phyloP scores from a whole-genome alignment of 2,113 vertebrate genomes.

The Podarcis muralis region DNA sequence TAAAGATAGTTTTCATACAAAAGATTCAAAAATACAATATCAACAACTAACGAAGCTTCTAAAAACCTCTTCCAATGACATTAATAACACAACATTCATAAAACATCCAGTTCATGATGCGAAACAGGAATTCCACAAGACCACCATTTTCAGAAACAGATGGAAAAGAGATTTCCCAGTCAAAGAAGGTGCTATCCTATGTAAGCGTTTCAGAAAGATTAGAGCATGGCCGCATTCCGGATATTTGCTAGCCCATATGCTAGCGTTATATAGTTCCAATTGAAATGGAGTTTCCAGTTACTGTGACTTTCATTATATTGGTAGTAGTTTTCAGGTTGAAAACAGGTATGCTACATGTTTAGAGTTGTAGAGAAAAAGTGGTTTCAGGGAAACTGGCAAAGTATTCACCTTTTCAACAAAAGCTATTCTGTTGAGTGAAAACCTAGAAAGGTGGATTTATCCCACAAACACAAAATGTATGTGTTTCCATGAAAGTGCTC shows the following conservation, averaged over 20 bases:
- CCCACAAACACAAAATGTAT: background rate
- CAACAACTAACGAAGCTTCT: too few relatives aligned
- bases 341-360: background rate
- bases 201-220: too few relatives aligned
- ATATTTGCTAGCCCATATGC: background rate
- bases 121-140: too few relatives aligned
- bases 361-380: background rate
- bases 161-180: background rate
- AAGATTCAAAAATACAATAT: too few relatives aligned
- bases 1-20: too few relatives aligned
- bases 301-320: background rate
- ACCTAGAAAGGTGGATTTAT: background rate
- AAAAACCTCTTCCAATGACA: too few relatives aligned
- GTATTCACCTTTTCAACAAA: background rate
- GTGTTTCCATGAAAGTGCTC: background rate
- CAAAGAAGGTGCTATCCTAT: background rate
- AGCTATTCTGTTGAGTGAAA: background rate
- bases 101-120: too few relatives aligned
- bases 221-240: too few relatives aligned
- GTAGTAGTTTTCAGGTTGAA: background rate
- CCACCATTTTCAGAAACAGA: too few relatives aligned
- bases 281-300: background rate
- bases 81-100: too few relatives aligned
- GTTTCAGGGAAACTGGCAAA: background rate
- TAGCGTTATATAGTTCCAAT: background rate